These are phyloP conservation scores for Tragelaphus scriptus DNA, from an alignment of 2,113 vertebrate genomes.

Conservation along the genomic window DNA sequence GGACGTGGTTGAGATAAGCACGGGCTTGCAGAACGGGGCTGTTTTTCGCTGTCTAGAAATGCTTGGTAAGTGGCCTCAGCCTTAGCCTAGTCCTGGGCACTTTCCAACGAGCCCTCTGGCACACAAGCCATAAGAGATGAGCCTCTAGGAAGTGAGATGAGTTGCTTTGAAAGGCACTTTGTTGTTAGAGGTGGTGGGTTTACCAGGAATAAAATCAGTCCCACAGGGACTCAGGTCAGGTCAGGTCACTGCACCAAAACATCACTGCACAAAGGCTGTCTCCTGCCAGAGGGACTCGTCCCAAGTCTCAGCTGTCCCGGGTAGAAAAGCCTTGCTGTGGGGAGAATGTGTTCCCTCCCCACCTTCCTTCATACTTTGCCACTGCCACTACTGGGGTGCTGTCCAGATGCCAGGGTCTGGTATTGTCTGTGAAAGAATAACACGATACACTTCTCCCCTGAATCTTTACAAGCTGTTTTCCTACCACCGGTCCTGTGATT, in stretches of 20 bases:
- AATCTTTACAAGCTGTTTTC: neutral
- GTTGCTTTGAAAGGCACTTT: neutral
- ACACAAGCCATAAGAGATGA: neutral
- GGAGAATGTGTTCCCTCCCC: slow-evolving; percentile 60
- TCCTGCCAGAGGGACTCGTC: slow-evolving; percentile 35
- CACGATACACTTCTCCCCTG: neutral
- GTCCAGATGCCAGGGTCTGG: slow-evolving; percentile 34
- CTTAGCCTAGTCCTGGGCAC: neutral
- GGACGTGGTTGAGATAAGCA: neutral
- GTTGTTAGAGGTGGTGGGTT: neutral
- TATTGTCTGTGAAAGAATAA: neutral
- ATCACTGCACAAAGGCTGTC: slow-evolving; percentile 9
- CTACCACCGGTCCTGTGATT: neutral
- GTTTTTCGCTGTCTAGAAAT: neutral
- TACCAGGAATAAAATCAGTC: slow-evolving; percentile 26
- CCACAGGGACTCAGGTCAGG: neutral
- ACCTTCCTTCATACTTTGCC: slow-evolving; percentile 33
- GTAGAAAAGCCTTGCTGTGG: slow-evolving; percentile 19
- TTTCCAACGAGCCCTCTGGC: neutral
- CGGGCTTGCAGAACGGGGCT: neutral
- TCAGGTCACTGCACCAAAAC: slow-evolving; percentile 36
- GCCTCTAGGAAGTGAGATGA: slow-evolving; percentile 15
- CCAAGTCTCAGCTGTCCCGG: slow-evolving; percentile 21
- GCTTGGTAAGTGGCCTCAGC: neutral
- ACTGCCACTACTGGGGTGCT: neutral